These are phyloP conservation scores for Microctenopoma stevenorrisi DNA, from an alignment of 2,797 vertebrate species.

Conservation along the genomic window DNA sequence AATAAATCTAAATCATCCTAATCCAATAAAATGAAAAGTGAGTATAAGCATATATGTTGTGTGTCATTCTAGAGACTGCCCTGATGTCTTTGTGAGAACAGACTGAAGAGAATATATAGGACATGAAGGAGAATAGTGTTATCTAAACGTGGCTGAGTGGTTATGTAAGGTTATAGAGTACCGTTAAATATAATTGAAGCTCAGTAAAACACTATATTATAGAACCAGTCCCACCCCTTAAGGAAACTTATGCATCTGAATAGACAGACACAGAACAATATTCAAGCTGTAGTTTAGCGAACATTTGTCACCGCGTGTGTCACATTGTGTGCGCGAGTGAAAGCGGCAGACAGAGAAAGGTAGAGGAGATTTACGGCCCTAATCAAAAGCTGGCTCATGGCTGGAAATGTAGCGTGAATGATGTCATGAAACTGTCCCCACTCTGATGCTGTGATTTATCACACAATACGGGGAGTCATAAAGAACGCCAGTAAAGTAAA, in stretches of 20 bases:
- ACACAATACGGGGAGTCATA: conserved; percentile 65
- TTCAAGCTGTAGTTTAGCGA: conserved; percentile 24
- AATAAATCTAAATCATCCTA: too few species aligned
- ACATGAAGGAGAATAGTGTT: background rate
- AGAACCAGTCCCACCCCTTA: background rate
- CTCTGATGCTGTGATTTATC: conserved; percentile 81
- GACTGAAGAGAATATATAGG: too few species aligned
- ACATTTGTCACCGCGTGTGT: conserved; percentile 49
- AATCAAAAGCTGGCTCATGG: conserved; percentile 81
- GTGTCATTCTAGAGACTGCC: background rate
- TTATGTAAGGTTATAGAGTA: background rate
- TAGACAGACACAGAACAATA: conserved; percentile 22
- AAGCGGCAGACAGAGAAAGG: conserved; percentile 40
- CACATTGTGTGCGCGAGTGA: conserved; percentile 2
- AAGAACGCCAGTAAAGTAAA: conserved; percentile 46
- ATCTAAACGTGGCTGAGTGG: background rate
- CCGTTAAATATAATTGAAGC: background rate
- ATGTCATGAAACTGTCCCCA: conserved; percentile 81
- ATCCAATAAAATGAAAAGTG: too few species aligned
- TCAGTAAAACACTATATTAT: background rate
- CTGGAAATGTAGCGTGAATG: conserved; percentile 86
- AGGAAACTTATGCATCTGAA: conserved; percentile 35
- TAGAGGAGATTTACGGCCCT: conserved; percentile 83
- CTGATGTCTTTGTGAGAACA: too few species aligned
- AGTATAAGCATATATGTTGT: background rate